phyloP scores from a whole-genome alignment of 2,888 invertebrate genomes.

The Eulithis prunata region DNA sequence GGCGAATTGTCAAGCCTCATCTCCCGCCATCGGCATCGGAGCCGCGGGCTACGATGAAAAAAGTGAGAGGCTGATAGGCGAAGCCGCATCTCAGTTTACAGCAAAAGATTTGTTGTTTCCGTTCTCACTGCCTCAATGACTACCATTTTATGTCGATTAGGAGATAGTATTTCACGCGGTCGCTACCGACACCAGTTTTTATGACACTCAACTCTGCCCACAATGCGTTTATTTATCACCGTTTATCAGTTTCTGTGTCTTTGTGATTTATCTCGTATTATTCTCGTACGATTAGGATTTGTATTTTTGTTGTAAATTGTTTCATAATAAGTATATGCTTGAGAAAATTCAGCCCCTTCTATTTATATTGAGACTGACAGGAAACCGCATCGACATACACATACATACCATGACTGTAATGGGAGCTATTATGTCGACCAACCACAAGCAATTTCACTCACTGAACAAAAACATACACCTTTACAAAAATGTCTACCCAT shows the following conservation, averaged over 20 bases:
- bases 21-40: conserved; percentile 43
- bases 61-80: conserved; percentile 71
- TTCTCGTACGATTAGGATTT: neutral
- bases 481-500: conserved; percentile 81
- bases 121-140: conserved; percentile 80
- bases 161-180: conserved; percentile 82
- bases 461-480: conserved; percentile 79
- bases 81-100: conserved; percentile 71
- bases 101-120: conserved; percentile 80
- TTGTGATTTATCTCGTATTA: conserved; percentile 52
- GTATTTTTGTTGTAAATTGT: conserved; percentile 46
- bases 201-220: conserved; percentile 75
- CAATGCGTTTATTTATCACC: conserved; percentile 80
- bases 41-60: conserved; percentile 62
- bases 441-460: conserved; percentile 76
- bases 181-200: conserved; percentile 82
- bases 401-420: conserved; percentile 62
- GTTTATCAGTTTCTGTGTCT: conserved; percentile 65
- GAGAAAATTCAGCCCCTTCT: conserved; percentile 36
- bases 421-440: conserved; percentile 73
- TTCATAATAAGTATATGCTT: conserved; percentile 8
- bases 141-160: conserved; percentile 83
- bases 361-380: conserved; percentile 62
- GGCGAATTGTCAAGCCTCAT: conserved; percentile 69
- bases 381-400: conserved; percentile 69